Conservation (phyloP, 2,113 vertebrate genomes). For the Saimiri boliviensis region DNA sequence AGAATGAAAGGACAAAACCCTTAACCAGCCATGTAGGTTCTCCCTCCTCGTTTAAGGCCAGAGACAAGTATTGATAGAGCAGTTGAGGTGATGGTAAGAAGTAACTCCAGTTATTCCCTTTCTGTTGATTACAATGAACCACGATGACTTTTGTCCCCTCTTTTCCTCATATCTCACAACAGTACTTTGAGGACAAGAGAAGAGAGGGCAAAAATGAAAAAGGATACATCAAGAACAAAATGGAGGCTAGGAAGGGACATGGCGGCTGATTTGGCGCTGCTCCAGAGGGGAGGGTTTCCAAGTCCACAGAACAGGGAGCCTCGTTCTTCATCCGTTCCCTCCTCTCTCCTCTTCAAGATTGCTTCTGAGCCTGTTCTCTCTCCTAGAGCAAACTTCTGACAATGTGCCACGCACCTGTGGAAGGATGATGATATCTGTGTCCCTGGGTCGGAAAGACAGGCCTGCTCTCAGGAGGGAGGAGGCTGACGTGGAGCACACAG, state of each 20-base stretch:
- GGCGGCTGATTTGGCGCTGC: not conserved
- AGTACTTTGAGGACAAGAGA: not conserved
- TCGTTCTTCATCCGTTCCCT: not conserved
- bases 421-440: slow-evolving; percentile 68
- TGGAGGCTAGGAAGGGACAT: not conserved
- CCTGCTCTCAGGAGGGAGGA: slow-evolving; percentile 64
- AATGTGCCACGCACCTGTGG: slow-evolving; percentile 38
- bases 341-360: not conserved
- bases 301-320: not conserved
- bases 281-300: not conserved
- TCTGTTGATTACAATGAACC: not conserved
- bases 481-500: slow-evolving; percentile 29
- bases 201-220: not conserved
- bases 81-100: not conserved
- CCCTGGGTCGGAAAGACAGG: slow-evolving; percentile 64
- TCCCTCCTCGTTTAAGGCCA: not conserved
- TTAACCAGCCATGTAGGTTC: not conserved
- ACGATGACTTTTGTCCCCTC: not conserved
- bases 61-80: not conserved
- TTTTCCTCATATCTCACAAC: not conserved
- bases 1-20: not conserved
- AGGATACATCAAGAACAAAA: not conserved
- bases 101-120: not conserved
- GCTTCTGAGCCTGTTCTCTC: slow-evolving; percentile 55
- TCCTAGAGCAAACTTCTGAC: slow-evolving; percentile 62